Base-by-base conservation (phyloP, 1,140 invertebrate species). In the Helicoverpa zea region DNA sequence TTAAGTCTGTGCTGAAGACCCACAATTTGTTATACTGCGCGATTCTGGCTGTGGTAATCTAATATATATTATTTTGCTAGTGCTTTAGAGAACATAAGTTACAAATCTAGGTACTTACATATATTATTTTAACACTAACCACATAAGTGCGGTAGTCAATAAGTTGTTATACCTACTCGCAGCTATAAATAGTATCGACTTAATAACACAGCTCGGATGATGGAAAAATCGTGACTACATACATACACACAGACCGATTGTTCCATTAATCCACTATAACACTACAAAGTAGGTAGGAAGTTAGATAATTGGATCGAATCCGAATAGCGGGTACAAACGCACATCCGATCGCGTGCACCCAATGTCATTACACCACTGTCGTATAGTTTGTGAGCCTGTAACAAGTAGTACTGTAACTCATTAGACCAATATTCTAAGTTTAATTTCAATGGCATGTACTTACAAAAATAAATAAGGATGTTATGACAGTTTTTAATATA, bases 321-420 rank as follows among this genome's bases (percentile, higher is more conserved):
- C 49, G 18, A 52, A 49, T 18, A 63, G 59, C 9, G 10, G 16
- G 47, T 13, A 43, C 23, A 14, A 72, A 72, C 68, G 68, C 23
- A 54, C 52, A 72, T 72, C 68, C 47, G 49, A 72, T 72, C 68
- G 68, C 49, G 68, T 72, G 49, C 68, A 52, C n/a, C 49, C 68
- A 54, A 72, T 72, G 68, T 72, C 68, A 49, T 52, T 72, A 16
- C 13, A 72, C 47, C 23, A 72, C 23, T 16, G 18, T 9, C 30
- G 11, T 66, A 11, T 52, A 29, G 5, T 30, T 18, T 43, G n/a
- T 54, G 68, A 54, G 49, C 11, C 49, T 11, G 16, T 23, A 23
- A 23, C 23, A 1, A 23, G 23, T 5, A 18, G 18, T 9, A 13
- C 52, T 23, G 7, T 43, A 7, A n/a, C n/a, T n/a, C n/a, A n/a